Evolutionary conservation across 1,140 invertebrate genomes (phyloP), one percentile per base, ranked within the genome.

Genomic region (Scaptomyza montana): DNA sequence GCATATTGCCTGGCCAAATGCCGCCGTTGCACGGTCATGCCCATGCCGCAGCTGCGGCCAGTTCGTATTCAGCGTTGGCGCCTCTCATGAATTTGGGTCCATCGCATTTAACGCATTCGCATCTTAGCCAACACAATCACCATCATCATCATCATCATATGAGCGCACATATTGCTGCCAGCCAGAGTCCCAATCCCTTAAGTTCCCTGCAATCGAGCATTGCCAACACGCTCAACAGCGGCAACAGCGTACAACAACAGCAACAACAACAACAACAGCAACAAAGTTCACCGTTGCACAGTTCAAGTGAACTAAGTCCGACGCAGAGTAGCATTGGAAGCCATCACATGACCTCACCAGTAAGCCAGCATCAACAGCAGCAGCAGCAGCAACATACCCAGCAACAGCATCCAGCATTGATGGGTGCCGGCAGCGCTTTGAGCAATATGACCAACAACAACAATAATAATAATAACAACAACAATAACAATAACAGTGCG

Each of bases 1-100:
- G 95, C 93, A 96, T 94, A 92, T 92, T 96, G 89, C 96, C 96
- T 90, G 96, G 94, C 78, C 95, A 95, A 74, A 96, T 96, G 94
- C 95, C 96, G 80, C 95, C 96, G 91, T 96, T 96, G 92, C 95
- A 96, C 78, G 33, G 93, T 67, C 46, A 93, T 90, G 81, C 81
- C 49, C 70, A 73, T 36, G 64, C 64, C 19, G 70, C 70, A 5
- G 73, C 39, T 1, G 56, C 77, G 5, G 62, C 90, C 16, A 93
- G 95, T 72, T 93, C 93, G 1, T 96, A 96, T 91, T 95, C 95
- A 63, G 93, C 94, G 41, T 92, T 96, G 65, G 94, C 95, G 77
- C 94, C 95, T n/a, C 93, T 96, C 19, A 93, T 95, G 92, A 92
- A 93, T 53, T 92, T 94, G 70, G 94, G 94, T 72, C 94, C 94